Evolutionary conservation across 2,888 invertebrate species (phyloP).

Genomic region (Patella ulyssiponensis): DNA sequence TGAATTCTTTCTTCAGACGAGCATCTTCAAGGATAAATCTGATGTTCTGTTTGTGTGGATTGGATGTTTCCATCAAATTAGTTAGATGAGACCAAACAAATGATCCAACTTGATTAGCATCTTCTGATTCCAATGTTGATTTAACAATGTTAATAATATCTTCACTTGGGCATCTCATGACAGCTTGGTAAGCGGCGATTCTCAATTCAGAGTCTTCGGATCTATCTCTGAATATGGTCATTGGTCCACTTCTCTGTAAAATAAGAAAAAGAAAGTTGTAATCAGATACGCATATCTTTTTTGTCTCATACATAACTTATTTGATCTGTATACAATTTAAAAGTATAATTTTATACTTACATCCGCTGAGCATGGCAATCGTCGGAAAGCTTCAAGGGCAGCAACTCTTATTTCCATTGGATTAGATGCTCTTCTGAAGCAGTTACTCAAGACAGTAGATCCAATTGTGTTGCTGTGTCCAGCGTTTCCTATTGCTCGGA

Average conservation of each 20-base stretch:
- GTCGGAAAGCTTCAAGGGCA: conserved; percentile 84
- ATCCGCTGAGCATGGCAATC: conserved; percentile 78
- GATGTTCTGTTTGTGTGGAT: conserved; percentile 87
- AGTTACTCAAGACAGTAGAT: conserved; percentile 49
- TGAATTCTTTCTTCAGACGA: conserved; percentile 85
- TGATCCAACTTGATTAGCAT: conserved; percentile 85
- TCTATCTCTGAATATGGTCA: conserved; percentile 81
- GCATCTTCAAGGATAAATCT: conserved; percentile 88
- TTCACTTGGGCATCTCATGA: conserved; percentile 90
- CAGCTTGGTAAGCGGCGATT: conserved; percentile 88
- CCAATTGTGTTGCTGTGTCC: conserved; percentile 78
- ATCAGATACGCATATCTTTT: too few species aligned
- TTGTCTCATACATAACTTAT: too few species aligned
- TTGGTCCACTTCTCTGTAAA: conserved; percentile 55
- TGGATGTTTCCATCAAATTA: conserved; percentile 87
- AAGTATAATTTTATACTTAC: conserved; percentile 49
- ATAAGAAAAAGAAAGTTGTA: background rate
- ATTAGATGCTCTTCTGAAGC: conserved; percentile 74
- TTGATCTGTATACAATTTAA: too few species aligned
- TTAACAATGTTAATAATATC: conserved; percentile 82
- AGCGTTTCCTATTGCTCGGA: conserved; percentile 92
- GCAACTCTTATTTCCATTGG: conserved; percentile 83
- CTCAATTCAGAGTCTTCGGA: conserved; percentile 86
- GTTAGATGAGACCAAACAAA: conserved; percentile 95
- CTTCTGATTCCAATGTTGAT: conserved; percentile 52